Base-by-base conservation (phyloP, 1,140 invertebrate genomes). In the Thaumetopoea pityocampa region DNA sequence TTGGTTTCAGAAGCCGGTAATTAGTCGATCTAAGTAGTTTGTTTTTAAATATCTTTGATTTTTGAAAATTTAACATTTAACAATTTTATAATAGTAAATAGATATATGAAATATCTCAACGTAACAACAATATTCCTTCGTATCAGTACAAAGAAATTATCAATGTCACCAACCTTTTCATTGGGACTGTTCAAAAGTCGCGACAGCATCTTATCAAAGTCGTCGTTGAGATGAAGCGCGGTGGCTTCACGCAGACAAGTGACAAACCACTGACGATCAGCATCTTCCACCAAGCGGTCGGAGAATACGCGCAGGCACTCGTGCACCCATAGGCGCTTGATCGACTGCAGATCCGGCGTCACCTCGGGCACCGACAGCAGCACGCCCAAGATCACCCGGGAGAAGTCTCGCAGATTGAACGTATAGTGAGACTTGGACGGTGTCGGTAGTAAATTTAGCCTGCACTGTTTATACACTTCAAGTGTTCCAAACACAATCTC, bases 331-430 rank as follows among this genome's bases (percentile, higher is more conserved):
- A 98, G 85, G 37, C 94, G 87, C 67, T 98, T 97, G 88, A 99
- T 95, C 2, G 92, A 91, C 4, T 90, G 87, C n/a, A 96, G 82
- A 43, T 95, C 93, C 57, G 94, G 92, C 64, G 95, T 96, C 5
- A 94, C 94, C 86, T 98, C 95, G 0, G 97, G 96, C 1, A 95
- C 94, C 0, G 96, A 98, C 5, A 99, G 76, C 6, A 98, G 80
- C 0, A 98, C 93, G 18, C 97, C 97, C 87, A 95, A 91, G 62
- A 98, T 94, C 4, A 98, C 96, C 73, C 96, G 88, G 2, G 95
- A 95, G 74, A 98, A 98, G 82, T 98, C 97, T 59, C 96, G 88
- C 43, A 98, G 87, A 85, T 98, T 98, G 77, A 98, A 99, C 0
- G 97, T 87, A 74, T 98, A 98, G 80, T 98, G 96, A 1, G 94